These are phyloP conservation scores for Eriosoma lanigerum DNA, from an alignment of 1,140 invertebrate species.

Conservation along the genomic window DNA sequence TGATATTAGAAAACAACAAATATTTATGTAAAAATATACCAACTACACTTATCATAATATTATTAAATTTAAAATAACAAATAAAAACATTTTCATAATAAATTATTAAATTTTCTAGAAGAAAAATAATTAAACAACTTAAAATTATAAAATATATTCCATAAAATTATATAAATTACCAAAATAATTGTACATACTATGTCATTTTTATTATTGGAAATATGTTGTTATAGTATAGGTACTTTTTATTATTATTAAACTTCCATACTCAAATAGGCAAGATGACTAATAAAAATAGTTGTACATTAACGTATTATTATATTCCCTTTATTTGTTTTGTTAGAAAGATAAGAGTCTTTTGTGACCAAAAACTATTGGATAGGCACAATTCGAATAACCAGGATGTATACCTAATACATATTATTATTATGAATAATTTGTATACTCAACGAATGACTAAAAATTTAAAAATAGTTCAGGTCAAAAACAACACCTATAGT, in stretches of 20 bases:
- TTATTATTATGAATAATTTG: too few relatives aligned
- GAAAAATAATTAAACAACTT: too few relatives aligned
- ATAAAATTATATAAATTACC: too few relatives aligned
- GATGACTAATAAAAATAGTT: slow-evolving; percentile 21
- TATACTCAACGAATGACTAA: not conserved
- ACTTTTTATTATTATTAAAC: not conserved
- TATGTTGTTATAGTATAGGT: not conserved
- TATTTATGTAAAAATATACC: not conserved
- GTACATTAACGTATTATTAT: not conserved
- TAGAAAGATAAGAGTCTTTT: slow-evolving; percentile 16
- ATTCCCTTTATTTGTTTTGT: not conserved
- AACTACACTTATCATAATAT: too few relatives aligned
- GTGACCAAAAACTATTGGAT: not conserved
- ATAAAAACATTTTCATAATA: too few relatives aligned
- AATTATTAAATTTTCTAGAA: too few relatives aligned
- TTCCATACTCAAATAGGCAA: not conserved
- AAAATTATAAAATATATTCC: not conserved
- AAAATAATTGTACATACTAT: too few relatives aligned
- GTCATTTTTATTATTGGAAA: not conserved
- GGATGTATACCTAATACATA: not conserved
- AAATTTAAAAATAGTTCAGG: too few relatives aligned
- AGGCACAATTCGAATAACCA: not conserved
- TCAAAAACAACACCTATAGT: too few relatives aligned
- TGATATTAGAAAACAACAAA: not conserved
- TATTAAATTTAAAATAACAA: too few relatives aligned